phyloP scores from a whole-genome alignment of 2,888 invertebrate genomes.

The Coenonympha arcania region DNA sequence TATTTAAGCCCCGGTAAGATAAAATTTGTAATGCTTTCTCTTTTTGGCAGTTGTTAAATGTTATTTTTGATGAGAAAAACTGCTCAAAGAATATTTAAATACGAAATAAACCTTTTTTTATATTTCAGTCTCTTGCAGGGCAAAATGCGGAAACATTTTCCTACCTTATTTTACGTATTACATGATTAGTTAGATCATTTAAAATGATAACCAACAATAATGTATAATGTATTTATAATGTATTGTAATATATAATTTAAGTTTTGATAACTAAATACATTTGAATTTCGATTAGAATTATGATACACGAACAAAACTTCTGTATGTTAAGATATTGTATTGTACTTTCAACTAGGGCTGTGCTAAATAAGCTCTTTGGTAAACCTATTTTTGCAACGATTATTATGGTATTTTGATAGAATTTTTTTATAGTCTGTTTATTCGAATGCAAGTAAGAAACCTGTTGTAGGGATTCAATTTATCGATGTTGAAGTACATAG shows the following conservation, averaged over 20 bases:
- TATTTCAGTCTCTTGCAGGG: too few relatives aligned
- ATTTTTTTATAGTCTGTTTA: conserved; percentile 16
- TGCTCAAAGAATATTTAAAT: too few relatives aligned
- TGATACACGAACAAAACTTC: conserved; percentile 8
- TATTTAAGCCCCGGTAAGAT: too few relatives aligned
- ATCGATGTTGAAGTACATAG: conserved; percentile 1
- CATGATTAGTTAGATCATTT: conserved; percentile 16
- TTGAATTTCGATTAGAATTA: conserved; percentile 1
- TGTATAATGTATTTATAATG: too few relatives aligned
- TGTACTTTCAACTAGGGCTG: conserved; percentile 32
- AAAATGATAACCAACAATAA: conserved; percentile 18
- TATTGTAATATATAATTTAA: conserved; percentile 10
- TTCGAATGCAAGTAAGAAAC: conserved; percentile 16
- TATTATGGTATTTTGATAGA: conserved; percentile 22
- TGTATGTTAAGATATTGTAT: conserved; percentile 17
- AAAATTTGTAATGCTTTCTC: too few relatives aligned
- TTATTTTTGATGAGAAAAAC: too few relatives aligned
- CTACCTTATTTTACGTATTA: too few relatives aligned
- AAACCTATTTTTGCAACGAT: conserved; percentile 29
- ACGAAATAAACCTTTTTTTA: too few relatives aligned
- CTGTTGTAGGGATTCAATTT: not conserved
- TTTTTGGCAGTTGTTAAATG: too few relatives aligned
- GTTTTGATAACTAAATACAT: too few relatives aligned
- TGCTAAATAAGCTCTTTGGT: conserved; percentile 31
- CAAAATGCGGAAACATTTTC: too few relatives aligned